Percentiles rank a stretch among this genome's conserved stretches.
Evolutionary conservation across 2,888 invertebrate species (phyloP).

Genomic region (Mythimna loreyi): DNA sequence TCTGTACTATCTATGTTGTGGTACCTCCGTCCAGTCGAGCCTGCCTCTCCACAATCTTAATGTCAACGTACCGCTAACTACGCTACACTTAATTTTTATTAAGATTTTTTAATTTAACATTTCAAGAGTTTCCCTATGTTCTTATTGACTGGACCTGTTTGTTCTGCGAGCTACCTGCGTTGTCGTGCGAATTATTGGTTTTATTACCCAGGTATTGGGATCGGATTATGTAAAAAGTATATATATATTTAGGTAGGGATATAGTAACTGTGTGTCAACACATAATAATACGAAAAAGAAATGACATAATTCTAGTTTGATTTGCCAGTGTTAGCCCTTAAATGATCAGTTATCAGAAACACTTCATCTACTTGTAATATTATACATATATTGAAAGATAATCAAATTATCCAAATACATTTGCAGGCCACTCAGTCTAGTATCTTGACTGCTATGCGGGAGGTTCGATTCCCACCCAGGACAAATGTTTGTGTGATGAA

Average conservation of each 20-base stretch:
- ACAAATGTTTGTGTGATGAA: no score
- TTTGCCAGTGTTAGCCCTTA: background rate
- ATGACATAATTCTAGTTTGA: background rate
- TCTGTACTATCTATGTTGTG: no score
- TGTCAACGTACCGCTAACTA: constrained; percentile 77
- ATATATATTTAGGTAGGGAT: background rate
- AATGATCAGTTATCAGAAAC: background rate
- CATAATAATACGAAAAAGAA: background rate
- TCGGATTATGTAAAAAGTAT: constrained; percentile 1
- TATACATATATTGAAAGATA: background rate
- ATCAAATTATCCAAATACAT: no score
- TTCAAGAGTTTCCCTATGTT: constrained; percentile 57
- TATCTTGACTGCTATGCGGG: no score
- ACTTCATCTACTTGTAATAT: background rate
- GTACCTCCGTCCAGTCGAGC: constrained; percentile 47
- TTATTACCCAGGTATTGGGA: background rate
- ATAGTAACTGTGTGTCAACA: background rate
- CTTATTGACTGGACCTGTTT: constrained; percentile 57
- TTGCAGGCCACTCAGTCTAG: no score
- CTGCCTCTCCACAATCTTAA: constrained; percentile 80
- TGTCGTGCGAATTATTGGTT: background rate
- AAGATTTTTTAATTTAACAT: constrained; percentile 61
- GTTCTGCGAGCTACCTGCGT: constrained; percentile 7
- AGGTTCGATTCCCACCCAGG: no score
- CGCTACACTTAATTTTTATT: constrained; percentile 61